These are phyloP conservation scores for Achroia grisella DNA, from an alignment of 1,140 invertebrate species.

Conservation along the genomic window DNA sequence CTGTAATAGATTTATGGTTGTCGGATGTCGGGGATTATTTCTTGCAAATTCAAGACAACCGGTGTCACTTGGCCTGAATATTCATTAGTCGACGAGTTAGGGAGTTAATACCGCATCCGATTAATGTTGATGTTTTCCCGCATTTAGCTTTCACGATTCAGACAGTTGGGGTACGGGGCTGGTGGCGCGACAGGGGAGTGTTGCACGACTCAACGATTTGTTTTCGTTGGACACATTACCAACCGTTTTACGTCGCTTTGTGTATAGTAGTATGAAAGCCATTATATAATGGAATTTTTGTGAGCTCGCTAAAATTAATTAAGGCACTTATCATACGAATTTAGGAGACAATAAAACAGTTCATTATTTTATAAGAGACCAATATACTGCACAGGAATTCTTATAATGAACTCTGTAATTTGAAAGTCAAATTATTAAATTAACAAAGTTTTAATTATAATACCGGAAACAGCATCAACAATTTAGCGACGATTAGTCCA, in stretches of 20 bases:
- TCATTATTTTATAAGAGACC: not conserved
- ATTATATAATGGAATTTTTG: slow-evolving; percentile 38
- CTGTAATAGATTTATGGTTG: slow-evolving; percentile 36
- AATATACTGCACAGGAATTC: not conserved
- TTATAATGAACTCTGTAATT: not conserved
- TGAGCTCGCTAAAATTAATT: slow-evolving; percentile 40
- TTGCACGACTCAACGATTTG: slow-evolving; percentile 26
- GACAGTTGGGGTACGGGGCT: not conserved
- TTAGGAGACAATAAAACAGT: slow-evolving; percentile 1
- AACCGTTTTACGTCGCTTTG: slow-evolving; percentile 30
- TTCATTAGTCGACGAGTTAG: slow-evolving; percentile 39
- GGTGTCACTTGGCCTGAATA: slow-evolving; percentile 49
- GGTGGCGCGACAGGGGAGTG: slow-evolving; percentile 1
- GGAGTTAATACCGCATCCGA: slow-evolving; percentile 35
- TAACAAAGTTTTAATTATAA: slow-evolving; percentile 5
- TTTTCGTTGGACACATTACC: slow-evolving; percentile 38
- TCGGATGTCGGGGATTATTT: slow-evolving; percentile 37
- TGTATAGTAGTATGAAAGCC: slow-evolving; percentile 27
- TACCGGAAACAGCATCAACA: slow-evolving; percentile 28
- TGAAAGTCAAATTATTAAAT: not conserved
- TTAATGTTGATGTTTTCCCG: slow-evolving; percentile 23
- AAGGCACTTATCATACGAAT: slow-evolving; percentile 1
- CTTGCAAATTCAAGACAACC: slow-evolving; percentile 41
- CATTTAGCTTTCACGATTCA: slow-evolving; percentile 5
- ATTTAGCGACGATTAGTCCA: slow-evolving; percentile 32